Base-by-base conservation (phyloP, 2,797 vertebrate genomes). In the Megaceryle alcyon region DNA sequence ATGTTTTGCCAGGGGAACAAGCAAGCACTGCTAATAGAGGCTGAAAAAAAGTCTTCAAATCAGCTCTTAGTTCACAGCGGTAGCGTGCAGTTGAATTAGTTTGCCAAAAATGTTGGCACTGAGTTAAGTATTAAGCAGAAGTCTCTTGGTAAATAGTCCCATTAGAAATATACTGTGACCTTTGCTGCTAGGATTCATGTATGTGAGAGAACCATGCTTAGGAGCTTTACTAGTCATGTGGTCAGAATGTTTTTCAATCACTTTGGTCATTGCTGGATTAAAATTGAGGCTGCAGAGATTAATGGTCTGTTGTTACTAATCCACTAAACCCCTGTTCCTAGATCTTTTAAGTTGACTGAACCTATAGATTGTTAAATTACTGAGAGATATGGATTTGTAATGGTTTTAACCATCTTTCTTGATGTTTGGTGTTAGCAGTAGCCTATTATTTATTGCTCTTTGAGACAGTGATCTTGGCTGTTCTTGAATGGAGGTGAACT, bases 291-390 rank as follows among this genome's bases (percentile, higher is more conserved):
- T 96, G 95, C 92, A 96, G 97, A 98, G 97, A 97, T 98, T 98
- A 98, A 98, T 97, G 97, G 86, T 88, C 97, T 97, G 95, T 97
- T 98, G 96, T 96, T 93, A 97, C 97, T 98, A 98, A 98, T 98
- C 97, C 97, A 96, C 93, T 98, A 97, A 98, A 95, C 88, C 95
- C 35, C 85, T 82, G 57, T 79, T 96, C 94, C 95, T 64, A 75
- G 94, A 97, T 95, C 95, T 96, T 92, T 97, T 97, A 97, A 97
- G 97, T 87, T 97, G 97, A 97, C 97, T 96, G 92, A 96, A 96
- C 94, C 94, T 95, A 94, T 95, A 95, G 94, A 93, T 96, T 75
- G 94, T 82, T 80, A 96, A 94, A 37, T 94, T 95, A 96, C 87
- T 82, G 92, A 70, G 78, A 83, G 78, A 90, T 82, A 88, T 65